Base-by-base conservation (phyloP, 2,797 vertebrate species). In the Heteromormyrus szaboi region DNA sequence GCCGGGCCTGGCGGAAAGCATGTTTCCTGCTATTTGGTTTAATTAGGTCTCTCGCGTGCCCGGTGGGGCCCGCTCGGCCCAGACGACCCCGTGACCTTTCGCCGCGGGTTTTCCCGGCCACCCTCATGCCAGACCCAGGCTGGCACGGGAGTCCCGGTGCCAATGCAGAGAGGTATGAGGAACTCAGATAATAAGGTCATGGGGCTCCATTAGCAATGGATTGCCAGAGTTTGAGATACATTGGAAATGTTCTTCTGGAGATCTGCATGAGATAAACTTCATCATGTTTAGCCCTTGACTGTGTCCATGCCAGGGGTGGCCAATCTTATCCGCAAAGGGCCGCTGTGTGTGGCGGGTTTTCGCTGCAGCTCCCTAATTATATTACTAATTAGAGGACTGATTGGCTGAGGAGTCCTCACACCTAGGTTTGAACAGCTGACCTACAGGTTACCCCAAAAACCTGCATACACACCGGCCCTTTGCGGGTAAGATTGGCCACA, bases 1-100 rank as follows among this genome's bases (percentile, higher is more conserved):
- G 96, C 96, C 94, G 95, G 92, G 92, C 93, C 95, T 95, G 95
- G 95, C 96, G 95, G 96, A 96, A 96, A 96, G 96, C 95, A 96
- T 96, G 95, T 96, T 97, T 97, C 96, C 96, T 96, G 96, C 95
- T 96, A 96, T 97, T 97, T 97, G 96, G 96, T 96, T 96, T 96
- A 96, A 97, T 97, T 96, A 85, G 93, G 92, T 93, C 93, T 94
- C 95, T 96, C 96, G 96, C 94, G 93, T 96, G 96, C 95, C 95
- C 96, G 95, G 96, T 62, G 86, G 37, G 56, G 56, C 17, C 2
- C 5, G 2, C 8, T 17, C 7, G 41, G 86, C 19, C 37, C 33
- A 59, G n/a, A 25, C 17, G 19, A 62, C 29, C 51, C 33, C 37
- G 37, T 87, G 56, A 65, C 86, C 56, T 46, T 19, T 37, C 33